phyloP scores from a whole-genome alignment of 2,113 vertebrate species.

The Rhinopithecus roxellana region DNA sequence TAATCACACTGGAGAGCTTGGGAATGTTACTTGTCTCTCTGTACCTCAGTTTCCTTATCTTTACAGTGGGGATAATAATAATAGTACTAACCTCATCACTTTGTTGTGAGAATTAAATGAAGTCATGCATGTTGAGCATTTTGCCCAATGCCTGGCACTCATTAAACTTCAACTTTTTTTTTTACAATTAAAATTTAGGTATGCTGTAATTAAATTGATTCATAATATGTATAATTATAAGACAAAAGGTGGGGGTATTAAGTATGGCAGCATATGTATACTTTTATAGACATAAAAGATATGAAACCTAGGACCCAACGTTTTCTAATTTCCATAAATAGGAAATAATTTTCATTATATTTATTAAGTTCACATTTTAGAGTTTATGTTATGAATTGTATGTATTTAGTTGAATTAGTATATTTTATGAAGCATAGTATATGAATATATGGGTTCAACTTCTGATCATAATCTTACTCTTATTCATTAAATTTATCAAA shows the following conservation, averaged over 20 bases:
- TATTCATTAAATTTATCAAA: neutral
- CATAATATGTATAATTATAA: neutral
- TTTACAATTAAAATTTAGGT: neutral
- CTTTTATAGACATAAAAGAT: neutral
- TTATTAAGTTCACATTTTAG: constrained; percentile 2
- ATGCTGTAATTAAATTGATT: constrained; percentile 1
- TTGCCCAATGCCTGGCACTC: neutral
- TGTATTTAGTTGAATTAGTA: constrained; percentile 24
- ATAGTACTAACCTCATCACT: neutral
- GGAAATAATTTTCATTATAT: neutral
- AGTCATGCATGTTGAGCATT: neutral
- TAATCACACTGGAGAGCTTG: neutral
- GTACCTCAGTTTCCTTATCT: neutral
- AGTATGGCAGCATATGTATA: neutral
- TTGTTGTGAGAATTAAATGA: constrained; percentile 9
- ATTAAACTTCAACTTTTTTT: neutral
- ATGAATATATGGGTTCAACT: constrained; percentile 26
- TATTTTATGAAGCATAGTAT: neutral
- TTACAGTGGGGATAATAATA: neutral
- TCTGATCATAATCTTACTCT: constrained; percentile 24
- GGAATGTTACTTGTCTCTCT: neutral
- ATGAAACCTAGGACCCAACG: neutral
- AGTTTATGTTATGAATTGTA: constrained; percentile 13
- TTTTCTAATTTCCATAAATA: constrained; percentile 34
- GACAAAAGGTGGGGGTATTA: neutral